Evolutionary conservation across 2,797 vertebrate species (phyloP).

Genomic region (Gastrophryne carolinensis): DNA sequence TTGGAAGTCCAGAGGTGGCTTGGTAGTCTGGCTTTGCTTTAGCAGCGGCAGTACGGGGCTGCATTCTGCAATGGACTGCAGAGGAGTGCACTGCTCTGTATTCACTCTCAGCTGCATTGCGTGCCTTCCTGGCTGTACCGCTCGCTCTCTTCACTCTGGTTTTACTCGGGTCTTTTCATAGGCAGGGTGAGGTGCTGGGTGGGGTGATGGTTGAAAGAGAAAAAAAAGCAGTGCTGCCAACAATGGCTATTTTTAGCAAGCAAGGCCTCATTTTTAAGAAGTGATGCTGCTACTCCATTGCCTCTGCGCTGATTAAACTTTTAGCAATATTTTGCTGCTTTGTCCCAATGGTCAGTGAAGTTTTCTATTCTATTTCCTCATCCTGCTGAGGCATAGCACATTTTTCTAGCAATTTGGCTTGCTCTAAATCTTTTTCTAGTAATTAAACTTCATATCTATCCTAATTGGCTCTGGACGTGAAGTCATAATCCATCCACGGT

Average conservation of each 20-base stretch:
- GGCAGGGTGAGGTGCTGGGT: conserved; percentile 20
- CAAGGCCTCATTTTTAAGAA: conserved; percentile 8
- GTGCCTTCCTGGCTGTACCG: conserved; percentile 21
- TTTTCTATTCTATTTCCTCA: background rate
- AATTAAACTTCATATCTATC: background rate
- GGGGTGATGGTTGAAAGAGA: background rate
- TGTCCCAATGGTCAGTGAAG: background rate
- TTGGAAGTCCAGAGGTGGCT: too few species aligned
- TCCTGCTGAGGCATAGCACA: background rate
- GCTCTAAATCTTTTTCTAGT: background rate
- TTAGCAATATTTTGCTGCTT: background rate
- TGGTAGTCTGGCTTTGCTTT: too few species aligned
- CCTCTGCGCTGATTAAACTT: background rate
- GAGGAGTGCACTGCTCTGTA: background rate
- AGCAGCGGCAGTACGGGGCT: too few species aligned
- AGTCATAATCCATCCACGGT: background rate
- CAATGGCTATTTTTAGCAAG: conserved; percentile 36
- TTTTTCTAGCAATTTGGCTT: background rate
- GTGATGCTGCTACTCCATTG: conserved; percentile 4
- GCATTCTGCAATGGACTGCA: conserved; percentile 17
- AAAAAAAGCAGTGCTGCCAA: conserved; percentile 12
- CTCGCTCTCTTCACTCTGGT: conserved; percentile 35
- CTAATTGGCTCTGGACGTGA: background rate
- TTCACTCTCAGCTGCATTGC: conserved; percentile 41
- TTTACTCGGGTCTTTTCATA: conserved; percentile 42